Evolutionary conservation across 2,113 vertebrate species (phyloP).

Genomic region (Oncorhynchus gorbuscha): DNA sequence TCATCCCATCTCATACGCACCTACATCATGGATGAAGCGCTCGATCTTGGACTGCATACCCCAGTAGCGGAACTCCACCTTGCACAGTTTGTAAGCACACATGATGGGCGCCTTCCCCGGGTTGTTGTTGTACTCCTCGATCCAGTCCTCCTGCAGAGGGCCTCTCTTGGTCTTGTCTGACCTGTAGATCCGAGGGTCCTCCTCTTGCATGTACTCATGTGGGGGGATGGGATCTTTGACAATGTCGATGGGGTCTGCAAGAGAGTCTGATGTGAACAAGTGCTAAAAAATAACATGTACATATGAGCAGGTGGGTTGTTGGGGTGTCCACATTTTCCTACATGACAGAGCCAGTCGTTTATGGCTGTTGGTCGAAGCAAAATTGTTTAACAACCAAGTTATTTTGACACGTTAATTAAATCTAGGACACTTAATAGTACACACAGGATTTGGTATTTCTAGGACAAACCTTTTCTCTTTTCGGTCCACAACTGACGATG

Average conservation of each 20-base stretch:
- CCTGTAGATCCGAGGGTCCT: conserved; percentile 91
- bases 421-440: not conserved
- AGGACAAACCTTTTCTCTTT: not conserved
- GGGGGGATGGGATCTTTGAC: conserved; percentile 90
- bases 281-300: not conserved
- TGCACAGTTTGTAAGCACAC: conserved; percentile 99
- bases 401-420: not conserved
- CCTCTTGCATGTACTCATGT: conserved; percentile 91
- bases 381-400: not conserved
- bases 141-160: conserved; percentile 91
- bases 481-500: not conserved
- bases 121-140: conserved; percentile 84
- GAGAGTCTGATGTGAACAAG: conserved; percentile 15
- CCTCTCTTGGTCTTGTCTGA: conserved; percentile 91
- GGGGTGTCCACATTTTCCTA: not conserved
- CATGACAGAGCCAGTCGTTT: not conserved
- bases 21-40: conserved; percentile 96
- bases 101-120: conserved; percentile 85
- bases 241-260: conserved; percentile 91
- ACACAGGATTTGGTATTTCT: conserved; percentile 4
- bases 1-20: conserved; percentile 70
- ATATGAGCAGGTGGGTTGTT: not conserved
- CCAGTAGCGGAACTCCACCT: conserved; percentile 99
- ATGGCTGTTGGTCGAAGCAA: not conserved
- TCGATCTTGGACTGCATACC: conserved; percentile 99